These are phyloP conservation scores for Scolopax rusticola DNA, from an alignment of 2,797 vertebrate species.

Conservation along the genomic window DNA sequence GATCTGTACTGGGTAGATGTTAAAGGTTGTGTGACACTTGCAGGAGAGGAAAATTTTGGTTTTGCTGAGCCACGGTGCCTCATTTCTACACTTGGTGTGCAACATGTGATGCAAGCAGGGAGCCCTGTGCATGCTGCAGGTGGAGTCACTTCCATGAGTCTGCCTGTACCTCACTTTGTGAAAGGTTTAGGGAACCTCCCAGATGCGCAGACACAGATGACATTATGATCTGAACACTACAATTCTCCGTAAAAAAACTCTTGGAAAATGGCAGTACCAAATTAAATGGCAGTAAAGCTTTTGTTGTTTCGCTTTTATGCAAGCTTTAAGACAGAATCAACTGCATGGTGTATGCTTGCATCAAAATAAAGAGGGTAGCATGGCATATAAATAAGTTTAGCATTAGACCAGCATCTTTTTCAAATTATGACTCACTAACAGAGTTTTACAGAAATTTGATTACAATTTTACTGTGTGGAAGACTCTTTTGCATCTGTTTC, in stretches of 20 bases:
- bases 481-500: constrained; percentile 48
- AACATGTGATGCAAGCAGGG: neutral
- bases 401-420: constrained; percentile 14
- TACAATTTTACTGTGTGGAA: constrained; percentile 27
- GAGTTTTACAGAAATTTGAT: constrained; percentile 46
- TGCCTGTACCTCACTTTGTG: neutral
- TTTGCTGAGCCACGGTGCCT: neutral
- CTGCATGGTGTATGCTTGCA: neutral
- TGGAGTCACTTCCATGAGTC: neutral
- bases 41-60: neutral
- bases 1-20: neutral
- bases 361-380: neutral
- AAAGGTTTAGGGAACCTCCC: neutral
- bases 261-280: constrained; percentile 3
- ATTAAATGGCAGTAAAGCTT: constrained; percentile 51
- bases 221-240: neutral
- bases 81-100: fast-evolving
- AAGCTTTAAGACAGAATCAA: constrained; percentile 42
- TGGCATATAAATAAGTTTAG: constrained; percentile 1
- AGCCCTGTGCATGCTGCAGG: neutral
- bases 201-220: neutral
- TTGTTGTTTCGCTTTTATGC: constrained; percentile 47
- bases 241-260: constrained; percentile 27
- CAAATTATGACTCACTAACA: constrained; percentile 25
- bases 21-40: neutral